Evolutionary conservation across 92 coral and sea anemone genomes (phyloP), one percentile per base, ranked within the genome.

Genomic region (Ricordea florida): DNA sequence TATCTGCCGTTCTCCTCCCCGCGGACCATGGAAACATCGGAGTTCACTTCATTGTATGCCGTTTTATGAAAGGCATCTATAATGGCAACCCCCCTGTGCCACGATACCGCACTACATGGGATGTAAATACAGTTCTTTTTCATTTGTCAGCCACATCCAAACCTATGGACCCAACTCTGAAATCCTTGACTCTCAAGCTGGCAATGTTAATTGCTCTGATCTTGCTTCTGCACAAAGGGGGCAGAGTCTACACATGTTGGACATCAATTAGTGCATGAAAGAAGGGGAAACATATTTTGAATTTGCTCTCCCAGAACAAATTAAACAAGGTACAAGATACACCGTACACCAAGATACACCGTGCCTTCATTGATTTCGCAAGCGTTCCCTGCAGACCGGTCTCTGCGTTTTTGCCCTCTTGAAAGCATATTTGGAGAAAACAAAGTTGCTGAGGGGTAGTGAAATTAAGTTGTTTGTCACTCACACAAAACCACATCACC

Each of bases 1-100:
- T 74, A 42, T 74, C 81, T n/a, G 81, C 81, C 3, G 2, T 74
- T 47, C 26, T 61, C 3, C 34, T 62, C 10, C 72, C 73, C 24
- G 23, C 15, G 33, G 62, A 46, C 1, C 41, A 31, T 18, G 2
- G 5, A 10, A 3, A n/a, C n/a, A n/a, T n/a, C n/a, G n/a, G n/a
- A n/a, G n/a, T n/a, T n/a, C n/a, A n/a, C n/a, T n/a, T n/a, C 1
- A 14, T 79, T 30, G 46, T 79, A 9, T 41, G 78, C n/a, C 13
- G 85, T 9, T 79, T 79, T 27, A 79, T 69, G 79, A 79, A 55
- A 44, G 80, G 85, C 22, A 57, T 69, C 25, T 68, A 18, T 44
- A 79, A 57, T 31, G 16, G 30, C 42, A 69, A 1, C 26, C 71
- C 85, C 10, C 79, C 85, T 11, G 43, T 14, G n/a, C 85, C 85